Evolutionary conservation across 2,113 vertebrate genomes (phyloP), one percentile per base, ranked within the genome.

Genomic region (Nansenia antarctica): DNA sequence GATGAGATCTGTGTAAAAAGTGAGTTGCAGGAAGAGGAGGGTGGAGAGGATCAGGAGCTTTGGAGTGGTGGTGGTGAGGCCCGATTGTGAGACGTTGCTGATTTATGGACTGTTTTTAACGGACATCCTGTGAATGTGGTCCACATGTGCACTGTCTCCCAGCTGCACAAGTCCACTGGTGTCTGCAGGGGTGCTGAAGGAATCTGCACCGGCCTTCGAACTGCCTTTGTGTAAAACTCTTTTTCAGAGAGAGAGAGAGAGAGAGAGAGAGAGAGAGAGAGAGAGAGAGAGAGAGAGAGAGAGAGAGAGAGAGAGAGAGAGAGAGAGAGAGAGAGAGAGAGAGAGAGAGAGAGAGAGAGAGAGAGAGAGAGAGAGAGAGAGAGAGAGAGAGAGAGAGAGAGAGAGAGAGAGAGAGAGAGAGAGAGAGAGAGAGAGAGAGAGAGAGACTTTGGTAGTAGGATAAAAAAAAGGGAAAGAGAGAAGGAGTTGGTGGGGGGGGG

Each of bases 121-220:
- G 26, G 87, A 85, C 81, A 77, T 83, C 78, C 79, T 83, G 76
- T 85, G 86, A 88, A 87, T 82, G 85, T 85, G 86, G 85, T 87
- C 82, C 90, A 85, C 86, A 89, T 91, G 87, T 86, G 84, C 72
- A 66, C 70, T 65, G 74, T 79, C 80, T 79, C 80, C 76, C 78
- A 74, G 63, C 67, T 55, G 35, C 39, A n/a, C 31, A 3, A n/a
- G 70, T 60, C 64, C 24, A 55, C n/a, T n/a, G n/a, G 69, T 65
- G 70, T 82, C 90, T 72, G 54, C 85, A 80, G 91, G 91, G 91
- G 87, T 81, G 82, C 85, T 66, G 70, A 81, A 86, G n/a, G 91
- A 90, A 89, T 90, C 87, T 80, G 81, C 85, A 79, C 81, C 80
- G 82, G 79, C 78, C 76, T 47, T 84, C 59, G 73, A n/a, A 74